Conservation (phyloP, 2,113 vertebrate species). For the Trematomus loennbergii region DNA sequence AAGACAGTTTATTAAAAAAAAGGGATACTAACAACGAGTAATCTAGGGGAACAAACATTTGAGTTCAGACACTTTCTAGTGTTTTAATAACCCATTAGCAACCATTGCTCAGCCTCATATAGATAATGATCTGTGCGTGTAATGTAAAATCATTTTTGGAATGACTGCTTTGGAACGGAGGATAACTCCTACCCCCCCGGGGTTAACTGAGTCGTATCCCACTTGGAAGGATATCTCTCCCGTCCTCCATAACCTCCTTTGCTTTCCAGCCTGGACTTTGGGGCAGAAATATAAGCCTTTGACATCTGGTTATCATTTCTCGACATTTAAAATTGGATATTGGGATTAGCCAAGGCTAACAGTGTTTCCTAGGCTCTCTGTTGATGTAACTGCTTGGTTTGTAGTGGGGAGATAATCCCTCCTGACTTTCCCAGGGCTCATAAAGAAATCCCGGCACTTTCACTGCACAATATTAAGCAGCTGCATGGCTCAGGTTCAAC, state of each 20-base stretch:
- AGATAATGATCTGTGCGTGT: slow-evolving; percentile 12
- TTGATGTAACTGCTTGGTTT: slow-evolving; percentile 51
- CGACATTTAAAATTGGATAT: slow-evolving; percentile 65
- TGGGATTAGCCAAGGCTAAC: slow-evolving; percentile 57
- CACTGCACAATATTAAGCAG: slow-evolving; percentile 71
- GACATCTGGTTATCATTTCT: slow-evolving; percentile 75
- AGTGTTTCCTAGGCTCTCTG: slow-evolving; percentile 22
- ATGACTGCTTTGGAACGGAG: slow-evolving; percentile 26
- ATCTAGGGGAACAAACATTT: background rate
- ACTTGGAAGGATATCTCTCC: slow-evolving; percentile 12
- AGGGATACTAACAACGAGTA: background rate
- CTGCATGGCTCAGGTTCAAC: slow-evolving; percentile 71
- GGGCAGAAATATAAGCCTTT: slow-evolving; percentile 51
- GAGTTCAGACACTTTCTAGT: background rate
- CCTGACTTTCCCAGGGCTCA: slow-evolving; percentile 61
- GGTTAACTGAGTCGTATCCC: slow-evolving; percentile 44
- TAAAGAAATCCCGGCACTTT: slow-evolving; percentile 68
- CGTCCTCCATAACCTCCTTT: slow-evolving; percentile 37
- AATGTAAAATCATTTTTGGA: slow-evolving; percentile 33
- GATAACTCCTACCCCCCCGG: slow-evolving; percentile 22
- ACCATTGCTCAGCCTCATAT: slow-evolving; percentile 16
- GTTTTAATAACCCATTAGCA: background rate
- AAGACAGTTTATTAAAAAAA: too few relatives aligned
- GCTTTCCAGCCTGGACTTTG: slow-evolving; percentile 38
- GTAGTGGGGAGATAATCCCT: slow-evolving; percentile 58